phyloP scores from a whole-genome alignment of 2,113 vertebrate species.

The Lathamus discolor region DNA sequence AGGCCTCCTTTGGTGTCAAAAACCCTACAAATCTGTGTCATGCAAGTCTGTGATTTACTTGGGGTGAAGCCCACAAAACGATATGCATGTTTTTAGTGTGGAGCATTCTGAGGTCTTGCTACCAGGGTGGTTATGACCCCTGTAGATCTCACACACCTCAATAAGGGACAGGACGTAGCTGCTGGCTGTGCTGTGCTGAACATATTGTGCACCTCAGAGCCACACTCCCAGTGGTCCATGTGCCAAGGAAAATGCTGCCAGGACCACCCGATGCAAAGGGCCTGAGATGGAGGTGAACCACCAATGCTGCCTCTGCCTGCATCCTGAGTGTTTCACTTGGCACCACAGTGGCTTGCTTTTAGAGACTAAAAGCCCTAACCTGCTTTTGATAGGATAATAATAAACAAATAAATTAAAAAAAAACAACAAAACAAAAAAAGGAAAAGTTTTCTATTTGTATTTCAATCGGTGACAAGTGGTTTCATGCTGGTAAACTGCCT shows the following conservation, averaged over 20 bases:
- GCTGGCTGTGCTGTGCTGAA: accelerated
- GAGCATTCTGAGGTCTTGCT: not conserved
- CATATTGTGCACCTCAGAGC: accelerated
- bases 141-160: accelerated
- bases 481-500: not conserved
- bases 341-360: not conserved
- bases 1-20: not conserved
- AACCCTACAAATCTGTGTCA: not conserved
- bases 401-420: not conserved
- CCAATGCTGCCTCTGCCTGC: not conserved
- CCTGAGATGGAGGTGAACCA: not conserved
- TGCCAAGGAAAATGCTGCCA: not conserved
- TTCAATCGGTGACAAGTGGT: not conserved
- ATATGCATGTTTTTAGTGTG: not conserved
- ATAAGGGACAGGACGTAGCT: not conserved
- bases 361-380: not conserved
- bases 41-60: not conserved
- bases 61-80: not conserved
- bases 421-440: not conserved
- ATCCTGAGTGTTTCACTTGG: not conserved
- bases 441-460: not conserved
- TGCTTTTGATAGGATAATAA: not conserved
- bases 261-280: not conserved
- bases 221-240: accelerated
- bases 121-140: accelerated